Evolutionary conservation across 2,113 vertebrate genomes (phyloP).

Genomic region (Rhizomys pruinosus): DNA sequence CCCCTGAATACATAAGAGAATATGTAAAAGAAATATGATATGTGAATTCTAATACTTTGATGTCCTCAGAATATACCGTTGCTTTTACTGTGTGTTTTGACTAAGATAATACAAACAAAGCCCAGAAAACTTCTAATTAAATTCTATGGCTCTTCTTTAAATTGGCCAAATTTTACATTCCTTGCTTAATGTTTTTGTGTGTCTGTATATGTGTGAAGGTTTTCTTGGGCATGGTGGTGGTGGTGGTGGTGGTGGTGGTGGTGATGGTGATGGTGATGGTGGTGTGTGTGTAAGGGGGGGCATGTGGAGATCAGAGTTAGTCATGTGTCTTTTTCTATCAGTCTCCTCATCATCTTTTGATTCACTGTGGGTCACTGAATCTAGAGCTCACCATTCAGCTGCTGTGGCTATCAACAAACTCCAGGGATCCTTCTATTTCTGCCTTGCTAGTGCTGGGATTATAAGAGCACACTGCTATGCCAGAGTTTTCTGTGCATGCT

Average conservation of each 20-base stretch:
- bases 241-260: too few relatives aligned
- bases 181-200: background rate
- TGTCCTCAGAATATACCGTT: background rate
- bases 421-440: background rate
- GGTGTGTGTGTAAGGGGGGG: too few relatives aligned
- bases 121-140: background rate
- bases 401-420: background rate
- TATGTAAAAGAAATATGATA: background rate
- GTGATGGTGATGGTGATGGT: too few relatives aligned
- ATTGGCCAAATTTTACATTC: background rate
- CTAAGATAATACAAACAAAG: slow-evolving; percentile 16
- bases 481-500: background rate
- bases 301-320: background rate
- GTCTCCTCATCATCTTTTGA: background rate
- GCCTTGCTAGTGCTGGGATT: background rate
- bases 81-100: background rate
- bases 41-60: background rate
- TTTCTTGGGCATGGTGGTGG: too few relatives aligned
- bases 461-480: background rate
- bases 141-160: background rate
- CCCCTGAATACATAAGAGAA: background rate
- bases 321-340: background rate
- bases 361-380: background rate
- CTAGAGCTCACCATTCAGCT: background rate
- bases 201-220: background rate